phyloP scores from a whole-genome alignment of 1,140 invertebrate species.

The Drosophila orena region DNA sequence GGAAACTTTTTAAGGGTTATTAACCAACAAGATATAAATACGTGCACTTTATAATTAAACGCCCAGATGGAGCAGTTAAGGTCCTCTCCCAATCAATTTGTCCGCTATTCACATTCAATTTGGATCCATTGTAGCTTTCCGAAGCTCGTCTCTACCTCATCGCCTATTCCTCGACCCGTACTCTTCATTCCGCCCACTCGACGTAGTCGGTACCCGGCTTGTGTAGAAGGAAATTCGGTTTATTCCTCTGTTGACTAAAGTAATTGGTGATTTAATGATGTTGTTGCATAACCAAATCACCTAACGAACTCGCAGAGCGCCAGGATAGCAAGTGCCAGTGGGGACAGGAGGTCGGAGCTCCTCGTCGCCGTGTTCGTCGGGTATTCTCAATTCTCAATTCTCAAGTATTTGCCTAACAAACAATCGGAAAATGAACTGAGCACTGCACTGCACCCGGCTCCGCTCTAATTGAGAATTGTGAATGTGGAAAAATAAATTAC shows the following conservation, averaged over 20 bases:
- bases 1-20: background rate
- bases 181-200: conserved; percentile 43
- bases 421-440: conserved; percentile 79
- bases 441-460: conserved; percentile 30
- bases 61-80: conserved; percentile 20
- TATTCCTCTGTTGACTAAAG: conserved; percentile 81
- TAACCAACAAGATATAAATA: no score
- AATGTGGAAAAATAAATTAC: conserved; percentile 83
- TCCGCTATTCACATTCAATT: conserved; percentile 47
- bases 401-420: conserved; percentile 79
- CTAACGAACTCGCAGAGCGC: conserved; percentile 69
- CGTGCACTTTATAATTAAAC: conserved; percentile 10
- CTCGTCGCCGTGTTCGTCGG: conserved; percentile 26
- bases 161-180: background rate
- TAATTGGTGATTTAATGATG: conserved; percentile 84
- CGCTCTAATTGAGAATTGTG: conserved; percentile 81
- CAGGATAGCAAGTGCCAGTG: conserved; percentile 17
- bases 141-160: background rate
- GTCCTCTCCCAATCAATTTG: conserved; percentile 20
- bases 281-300: conserved; percentile 83
- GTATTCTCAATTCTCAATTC: conserved; percentile 61
- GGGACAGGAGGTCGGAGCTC: conserved; percentile 17
- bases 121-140: conserved; percentile 34
- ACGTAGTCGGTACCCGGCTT: conserved; percentile 39
- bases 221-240: conserved; percentile 81